Base-by-base conservation (phyloP, 2,797 vertebrate genomes). In the Phrynocephalus guinanensis region DNA sequence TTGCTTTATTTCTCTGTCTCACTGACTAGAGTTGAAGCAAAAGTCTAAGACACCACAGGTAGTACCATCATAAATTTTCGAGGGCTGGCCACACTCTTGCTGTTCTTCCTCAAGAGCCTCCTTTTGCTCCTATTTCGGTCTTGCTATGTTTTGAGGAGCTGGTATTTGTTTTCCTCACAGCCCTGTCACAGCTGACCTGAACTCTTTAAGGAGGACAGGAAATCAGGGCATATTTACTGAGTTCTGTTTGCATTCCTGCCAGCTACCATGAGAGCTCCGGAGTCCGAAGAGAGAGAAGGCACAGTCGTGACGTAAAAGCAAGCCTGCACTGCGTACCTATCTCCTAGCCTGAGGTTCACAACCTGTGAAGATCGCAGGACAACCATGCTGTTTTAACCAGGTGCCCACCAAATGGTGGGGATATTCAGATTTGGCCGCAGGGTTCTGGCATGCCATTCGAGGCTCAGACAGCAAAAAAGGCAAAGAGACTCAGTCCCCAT, bases 91-190 rank as follows among this genome's bases (percentile, higher is more conserved):
- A 44, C 63, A 22, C 6, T 68, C 22, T 30, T 79, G 3, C 63
- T 33, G 13, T 16, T 50, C 33, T 63, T 84, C 70, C 71, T 76
- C 26, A 30, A 78, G 13, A 73, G 44, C 30, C 6, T 50, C 60
- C 56, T 52, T 84, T 71, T 2, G 2, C 28, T 63, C 70, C 50
- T 73, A 48, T 4, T 81, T 76, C 80, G 30, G 15, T 22, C 63
- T 84, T 84, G 26, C 48, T 82, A 77, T 28, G 28, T 22, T 71
- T 78, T 33, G 22, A 63, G 38, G 77, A 30, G 63, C n/a, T 72
- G 79, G 38, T 82, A 63, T 90, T 90, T 90, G 72, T 77, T 90
- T 70, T 83, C 66, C n/a, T 86, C 80, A 87, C n/a, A 28, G 87
- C 83, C 79, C 71, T 82, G 72, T 52, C 72, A 56, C 52, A 87